A percentile compares a stretch with the other conserved stretches of the same genome.
phyloP scores from a whole-genome alignment of 2,113 vertebrate genomes.

The Chaenogobius annularis region DNA sequence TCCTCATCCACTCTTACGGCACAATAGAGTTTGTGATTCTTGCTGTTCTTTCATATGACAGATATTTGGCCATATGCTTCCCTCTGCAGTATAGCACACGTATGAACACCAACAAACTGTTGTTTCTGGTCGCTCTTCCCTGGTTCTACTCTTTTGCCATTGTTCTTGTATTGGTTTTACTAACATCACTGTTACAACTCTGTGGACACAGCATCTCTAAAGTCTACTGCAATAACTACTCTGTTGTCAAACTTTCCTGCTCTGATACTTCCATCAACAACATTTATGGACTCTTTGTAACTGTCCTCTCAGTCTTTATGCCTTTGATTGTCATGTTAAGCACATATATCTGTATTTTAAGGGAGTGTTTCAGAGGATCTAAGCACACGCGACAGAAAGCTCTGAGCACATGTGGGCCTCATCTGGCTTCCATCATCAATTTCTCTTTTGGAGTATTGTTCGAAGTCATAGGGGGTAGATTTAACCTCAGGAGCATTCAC shows the following conservation, averaged over 20 bases:
- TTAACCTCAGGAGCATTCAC: slow-evolving; percentile 4
- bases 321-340: slow-evolving; percentile 23
- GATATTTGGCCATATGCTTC: slow-evolving; percentile 68
- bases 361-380: not conserved
- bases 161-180: slow-evolving; percentile 22
- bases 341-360: slow-evolving; percentile 38
- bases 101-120: slow-evolving; percentile 38
- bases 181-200: slow-evolving; percentile 38
- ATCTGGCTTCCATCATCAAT: not conserved
- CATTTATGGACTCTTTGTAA: slow-evolving; percentile 29
- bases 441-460: not conserved
- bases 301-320: slow-evolving; percentile 1
- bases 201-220: slow-evolving; percentile 56
- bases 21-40: slow-evolving; percentile 21
- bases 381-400: not conserved
- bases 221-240: slow-evolving; percentile 65
- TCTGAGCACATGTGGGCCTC: slow-evolving; percentile 26
- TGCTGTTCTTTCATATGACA: slow-evolving; percentile 70
- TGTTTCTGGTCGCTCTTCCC: not conserved
- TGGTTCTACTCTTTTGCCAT: slow-evolving; percentile 35
- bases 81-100: slow-evolving; percentile 63
- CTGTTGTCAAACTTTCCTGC: slow-evolving; percentile 62
- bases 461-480: not conserved
- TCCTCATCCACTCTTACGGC: not conserved
- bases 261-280: slow-evolving; percentile 9